Evolutionary conservation across 2,113 vertebrate genomes (phyloP).

Genomic region (Xiphophorus maculatus): DNA sequence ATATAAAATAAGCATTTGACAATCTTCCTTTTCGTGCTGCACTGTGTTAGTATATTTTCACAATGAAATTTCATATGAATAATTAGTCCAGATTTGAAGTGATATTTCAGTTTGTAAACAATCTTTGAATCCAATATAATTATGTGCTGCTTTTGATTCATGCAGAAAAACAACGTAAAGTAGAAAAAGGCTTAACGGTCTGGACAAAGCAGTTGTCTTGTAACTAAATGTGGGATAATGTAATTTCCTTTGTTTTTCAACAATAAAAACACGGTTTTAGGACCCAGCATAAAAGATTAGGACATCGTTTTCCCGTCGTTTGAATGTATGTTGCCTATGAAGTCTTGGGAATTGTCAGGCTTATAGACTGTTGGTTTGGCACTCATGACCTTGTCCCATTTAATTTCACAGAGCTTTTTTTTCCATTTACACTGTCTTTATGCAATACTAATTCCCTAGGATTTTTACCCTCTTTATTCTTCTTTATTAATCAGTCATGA

Average conservation of each 20-base stretch:
- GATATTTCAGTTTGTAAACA: background rate
- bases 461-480: too few species aligned
- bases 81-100: too few species aligned
- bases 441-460: too few species aligned
- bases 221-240: background rate
- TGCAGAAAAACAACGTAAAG: background rate
- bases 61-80: background rate
- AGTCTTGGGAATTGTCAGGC: too few species aligned
- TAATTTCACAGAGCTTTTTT: background rate
- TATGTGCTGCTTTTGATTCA: background rate
- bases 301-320: background rate
- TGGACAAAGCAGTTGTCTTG: background rate
- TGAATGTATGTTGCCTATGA: background rate
- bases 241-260: background rate
- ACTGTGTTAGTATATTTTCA: background rate
- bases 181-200: background rate
- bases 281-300: background rate
- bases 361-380: background rate
- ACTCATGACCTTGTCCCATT: background rate
- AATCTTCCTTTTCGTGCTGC: background rate
- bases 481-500: too few species aligned
- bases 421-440: background rate
- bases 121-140: background rate
- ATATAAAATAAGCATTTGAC: constrained; percentile 5
- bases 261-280: background rate